phyloP scores from a whole-genome alignment of 2,888 invertebrate species.

The Lasioglossum zephyrum region DNA sequence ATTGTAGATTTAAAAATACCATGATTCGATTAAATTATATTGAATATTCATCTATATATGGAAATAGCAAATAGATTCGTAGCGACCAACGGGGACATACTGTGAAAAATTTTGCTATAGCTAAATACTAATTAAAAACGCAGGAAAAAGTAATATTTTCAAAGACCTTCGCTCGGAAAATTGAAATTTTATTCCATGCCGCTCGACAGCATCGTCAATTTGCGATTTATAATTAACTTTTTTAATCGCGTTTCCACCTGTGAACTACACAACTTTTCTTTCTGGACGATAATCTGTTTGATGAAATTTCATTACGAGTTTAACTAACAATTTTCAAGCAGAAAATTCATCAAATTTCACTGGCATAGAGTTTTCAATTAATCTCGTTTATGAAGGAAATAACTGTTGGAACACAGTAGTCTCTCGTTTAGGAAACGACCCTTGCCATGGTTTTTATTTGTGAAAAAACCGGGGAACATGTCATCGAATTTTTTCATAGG shows the following conservation, averaged over 20 bases:
- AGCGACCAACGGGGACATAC: background rate
- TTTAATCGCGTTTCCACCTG: background rate
- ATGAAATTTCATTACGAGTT: background rate
- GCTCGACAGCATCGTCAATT: background rate
- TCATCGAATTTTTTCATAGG: background rate
- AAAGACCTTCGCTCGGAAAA: background rate
- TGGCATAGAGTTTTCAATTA: background rate
- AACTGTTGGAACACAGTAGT: background rate
- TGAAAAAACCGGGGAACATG: background rate
- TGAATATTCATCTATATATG: background rate
- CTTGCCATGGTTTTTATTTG: background rate
- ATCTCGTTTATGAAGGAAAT: background rate
- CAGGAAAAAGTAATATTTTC: background rate
- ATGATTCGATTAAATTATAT: background rate
- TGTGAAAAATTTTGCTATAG: background rate
- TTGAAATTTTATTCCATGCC: background rate
- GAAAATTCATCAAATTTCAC: background rate
- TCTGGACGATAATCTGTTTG: background rate
- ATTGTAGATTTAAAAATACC: background rate
- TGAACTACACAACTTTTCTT: background rate
- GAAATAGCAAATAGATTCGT: background rate
- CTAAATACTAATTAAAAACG: background rate
- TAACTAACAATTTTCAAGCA: background rate
- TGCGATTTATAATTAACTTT: background rate
- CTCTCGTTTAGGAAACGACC: background rate